Evolutionary conservation across 2,888 invertebrate species (phyloP).

Genomic region (Aelia acuminata): DNA sequence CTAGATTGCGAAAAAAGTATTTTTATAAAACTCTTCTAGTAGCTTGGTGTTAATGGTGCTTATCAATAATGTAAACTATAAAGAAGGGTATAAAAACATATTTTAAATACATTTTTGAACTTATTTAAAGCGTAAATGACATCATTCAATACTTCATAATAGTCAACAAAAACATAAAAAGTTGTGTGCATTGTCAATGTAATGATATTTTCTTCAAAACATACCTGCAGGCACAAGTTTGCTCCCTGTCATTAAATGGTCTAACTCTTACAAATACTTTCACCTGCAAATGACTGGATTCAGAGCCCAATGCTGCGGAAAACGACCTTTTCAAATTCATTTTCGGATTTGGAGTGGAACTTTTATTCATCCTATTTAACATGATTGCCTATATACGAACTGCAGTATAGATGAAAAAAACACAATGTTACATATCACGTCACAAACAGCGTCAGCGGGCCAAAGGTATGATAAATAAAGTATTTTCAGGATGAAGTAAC

Average conservation of each 20-base stretch:
- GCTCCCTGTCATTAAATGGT: slow-evolving; percentile 82
- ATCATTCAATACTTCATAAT: background rate
- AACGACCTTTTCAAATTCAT: slow-evolving; percentile 5
- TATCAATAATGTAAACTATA: background rate
- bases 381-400: background rate
- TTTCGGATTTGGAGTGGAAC: background rate
- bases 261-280: slow-evolving; percentile 88
- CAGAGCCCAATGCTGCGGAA: slow-evolving; percentile 9
- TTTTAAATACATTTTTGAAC: too few species aligned
- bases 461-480: background rate
- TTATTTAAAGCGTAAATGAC: too few species aligned
- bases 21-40: too few species aligned
- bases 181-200: background rate
- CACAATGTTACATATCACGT: slow-evolving; percentile 6
- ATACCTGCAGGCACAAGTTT: slow-evolving; percentile 69
- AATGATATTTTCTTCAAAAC: slow-evolving; percentile 26
- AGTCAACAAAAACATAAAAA: background rate
- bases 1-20: too few species aligned
- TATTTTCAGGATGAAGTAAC: background rate
- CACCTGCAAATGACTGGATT: slow-evolving; percentile 69
- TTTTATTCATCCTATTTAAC: slow-evolving; percentile 15
- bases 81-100: background rate
- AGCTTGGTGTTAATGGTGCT: too few species aligned
- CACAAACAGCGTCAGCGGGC: background rate
- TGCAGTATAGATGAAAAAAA: background rate